Percentiles rank a stretch among this genome's conserved stretches.
phyloP scores from a whole-genome alignment of 2,888 invertebrate species.

The Lasioglossum morio region DNA sequence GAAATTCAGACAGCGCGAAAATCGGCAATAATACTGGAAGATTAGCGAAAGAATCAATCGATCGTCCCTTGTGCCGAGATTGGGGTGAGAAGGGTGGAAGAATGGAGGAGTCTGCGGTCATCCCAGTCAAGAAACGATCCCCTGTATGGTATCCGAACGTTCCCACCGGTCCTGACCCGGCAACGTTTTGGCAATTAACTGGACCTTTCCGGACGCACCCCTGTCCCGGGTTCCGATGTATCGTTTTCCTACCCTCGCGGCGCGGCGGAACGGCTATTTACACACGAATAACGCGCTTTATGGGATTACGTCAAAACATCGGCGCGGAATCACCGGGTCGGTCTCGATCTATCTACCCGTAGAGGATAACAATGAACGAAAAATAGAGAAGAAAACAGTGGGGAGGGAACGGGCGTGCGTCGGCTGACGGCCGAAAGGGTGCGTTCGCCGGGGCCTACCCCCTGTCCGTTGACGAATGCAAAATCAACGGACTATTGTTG shows the following conservation, averaged over 20 bases:
- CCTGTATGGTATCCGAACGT: conserved; percentile 29
- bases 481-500: conserved; percentile 81
- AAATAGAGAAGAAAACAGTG: conserved; percentile 63
- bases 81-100: no score
- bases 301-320: conserved; percentile 83
- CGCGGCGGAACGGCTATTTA: conserved; percentile 74
- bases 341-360: conserved; percentile 49
- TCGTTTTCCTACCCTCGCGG: conserved; percentile 65
- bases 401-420: conserved; percentile 44
- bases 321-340: conserved; percentile 69
- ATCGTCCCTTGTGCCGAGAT: not conserved
- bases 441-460: conserved; percentile 35
- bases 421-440: conserved; percentile 56
- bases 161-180: conserved; percentile 55
- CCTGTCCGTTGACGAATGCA: conserved; percentile 72
- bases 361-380: conserved; percentile 64
- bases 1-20: not conserved
- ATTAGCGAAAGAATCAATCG: not conserved
- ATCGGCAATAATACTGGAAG: not conserved
- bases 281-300: conserved; percentile 82
- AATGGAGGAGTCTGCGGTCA: conserved; percentile 12
- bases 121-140: conserved; percentile 19
- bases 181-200: conserved; percentile 66
- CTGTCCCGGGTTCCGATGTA: conserved; percentile 36
- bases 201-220: conserved; percentile 16